Base-by-base conservation (phyloP, 2,888 invertebrate species). In the Caenorhabditis plicata region DNA sequence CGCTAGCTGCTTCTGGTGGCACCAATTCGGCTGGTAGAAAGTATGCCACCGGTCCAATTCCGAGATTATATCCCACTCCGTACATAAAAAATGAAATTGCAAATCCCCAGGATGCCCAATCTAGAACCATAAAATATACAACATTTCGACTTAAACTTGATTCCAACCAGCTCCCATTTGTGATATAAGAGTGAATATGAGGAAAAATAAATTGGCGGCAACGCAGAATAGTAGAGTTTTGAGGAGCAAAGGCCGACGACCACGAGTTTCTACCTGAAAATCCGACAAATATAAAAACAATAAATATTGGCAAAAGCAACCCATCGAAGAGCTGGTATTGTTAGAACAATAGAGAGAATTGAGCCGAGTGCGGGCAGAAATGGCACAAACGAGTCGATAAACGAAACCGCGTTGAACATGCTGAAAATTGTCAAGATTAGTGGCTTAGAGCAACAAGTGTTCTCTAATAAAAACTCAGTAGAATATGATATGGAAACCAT, bases 401-500 rank as follows among this genome's bases (percentile, higher is more conserved):
- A 74, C 1, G 74, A 71, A 7, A 77, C 74, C 0, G 74, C 67
- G 19, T 44, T 48, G 61, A 77, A 77, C 76, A 77, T 77, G 22
- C 73, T 75, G 52, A 31, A 71, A 64, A 26, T 27, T 22, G 4
- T 7, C 11, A n/a, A 13, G 15, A 26, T 35, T 45, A 5, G 17
- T 9, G n/a, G 15, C 13, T 26, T 15, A 45, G 23, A 27, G 2
- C 4, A 9, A 23, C 3, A 31, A 32, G 7, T 15, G 26, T 4
- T n/a, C n/a, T n/a, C n/a, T n/a, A n/a, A n/a, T n/a, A 19, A 61
- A 47, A 11, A 73, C 73, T 63, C 56, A 27, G 75, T 77, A 15
- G 74, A 74, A 40, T 77, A 77, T 1, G 73, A 68, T 7, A 75
- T 72, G 1, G 73, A 64, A 1, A 72, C 75, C 77, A 77, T 77